Evolutionary conservation across 92 coral and sea anemone genomes (phyloP).

Genomic region (Parazoanthus darwini): DNA sequence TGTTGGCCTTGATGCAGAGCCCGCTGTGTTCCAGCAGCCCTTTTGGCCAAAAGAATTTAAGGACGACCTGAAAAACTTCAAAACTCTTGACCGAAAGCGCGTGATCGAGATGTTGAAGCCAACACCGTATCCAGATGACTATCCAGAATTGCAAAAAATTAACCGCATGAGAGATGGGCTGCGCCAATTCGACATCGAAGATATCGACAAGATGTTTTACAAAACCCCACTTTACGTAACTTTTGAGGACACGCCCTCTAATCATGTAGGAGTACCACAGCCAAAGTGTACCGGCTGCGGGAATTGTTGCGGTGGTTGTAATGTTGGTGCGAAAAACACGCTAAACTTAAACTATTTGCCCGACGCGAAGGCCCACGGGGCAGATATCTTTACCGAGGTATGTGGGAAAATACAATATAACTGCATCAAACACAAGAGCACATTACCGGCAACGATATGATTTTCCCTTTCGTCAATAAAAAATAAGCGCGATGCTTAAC

Average conservation of each 20-base stretch:
- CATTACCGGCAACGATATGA: too few relatives aligned
- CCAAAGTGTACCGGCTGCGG: constrained; percentile 46
- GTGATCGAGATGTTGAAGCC: too few relatives aligned
- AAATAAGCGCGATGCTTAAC: too few relatives aligned
- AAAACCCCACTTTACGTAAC: constrained; percentile 63
- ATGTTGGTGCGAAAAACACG: constrained; percentile 49
- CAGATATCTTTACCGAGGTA: constrained; percentile 51
- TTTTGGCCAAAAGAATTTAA: too few relatives aligned
- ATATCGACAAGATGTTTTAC: constrained; percentile 44
- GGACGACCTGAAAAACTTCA: too few relatives aligned
- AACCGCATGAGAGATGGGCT: not conserved
- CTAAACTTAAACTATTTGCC: constrained; percentile 48
- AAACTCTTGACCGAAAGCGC: too few relatives aligned
- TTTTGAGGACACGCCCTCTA: constrained; percentile 56
- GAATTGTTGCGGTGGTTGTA: constrained; percentile 45
- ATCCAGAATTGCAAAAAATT: too few relatives aligned
- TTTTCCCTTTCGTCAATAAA: too few relatives aligned
- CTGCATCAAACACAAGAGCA: not conserved
- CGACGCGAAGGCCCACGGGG: constrained; percentile 54
- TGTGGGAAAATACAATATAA: not conserved
- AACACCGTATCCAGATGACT: too few relatives aligned
- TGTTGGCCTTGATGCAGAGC: too few relatives aligned
- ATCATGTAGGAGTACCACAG: constrained; percentile 62
- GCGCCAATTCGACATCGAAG: constrained; percentile 37
- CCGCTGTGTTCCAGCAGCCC: too few relatives aligned